Conservation (phyloP, 2,888 invertebrate species). For the Temnothorax ravouxi region DNA sequence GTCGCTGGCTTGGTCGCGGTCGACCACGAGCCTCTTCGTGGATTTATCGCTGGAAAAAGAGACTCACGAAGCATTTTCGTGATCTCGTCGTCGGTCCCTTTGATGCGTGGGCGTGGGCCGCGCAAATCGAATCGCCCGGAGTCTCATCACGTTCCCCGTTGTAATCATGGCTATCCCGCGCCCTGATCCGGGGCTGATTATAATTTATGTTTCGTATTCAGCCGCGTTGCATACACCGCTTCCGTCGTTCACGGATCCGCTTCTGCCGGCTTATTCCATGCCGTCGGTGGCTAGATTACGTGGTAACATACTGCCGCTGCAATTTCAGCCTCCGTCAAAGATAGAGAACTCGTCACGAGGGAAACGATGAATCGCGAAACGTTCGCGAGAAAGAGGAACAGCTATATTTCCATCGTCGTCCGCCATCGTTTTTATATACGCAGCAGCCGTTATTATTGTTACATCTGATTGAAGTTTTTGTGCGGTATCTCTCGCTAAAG, state of each 20-base stretch:
- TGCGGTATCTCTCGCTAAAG: neutral
- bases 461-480: constrained; percentile 8
- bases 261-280: constrained; percentile 32
- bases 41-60: constrained; percentile 77
- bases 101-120: constrained; percentile 83
- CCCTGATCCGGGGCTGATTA: constrained; percentile 79
- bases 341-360: constrained; percentile 29
- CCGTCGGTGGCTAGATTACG: constrained; percentile 43
- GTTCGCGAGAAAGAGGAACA: constrained; percentile 23
- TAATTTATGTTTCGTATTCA: constrained; percentile 79
- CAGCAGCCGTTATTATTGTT: constrained; percentile 30
- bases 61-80: constrained; percentile 70
- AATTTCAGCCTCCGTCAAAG: constrained; percentile 30
- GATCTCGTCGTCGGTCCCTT: constrained; percentile 81
- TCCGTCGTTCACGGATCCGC: constrained; percentile 45
- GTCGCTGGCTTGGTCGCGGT: constrained; percentile 63
- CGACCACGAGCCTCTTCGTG: constrained; percentile 60
- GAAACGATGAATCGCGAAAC: constrained; percentile 29
- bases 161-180: constrained; percentile 70
- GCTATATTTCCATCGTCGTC: constrained; percentile 8
- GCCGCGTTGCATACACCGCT: constrained; percentile 30
- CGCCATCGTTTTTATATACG: constrained; percentile 33
- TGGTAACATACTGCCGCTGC: constrained; percentile 15
- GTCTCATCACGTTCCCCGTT: constrained; percentile 84
- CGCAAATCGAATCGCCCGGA: constrained; percentile 85